A percentile compares a stretch with the other conserved stretches of the same genome.
Conservation (phyloP, 2,888 invertebrate species). For the Automeris io region DNA sequence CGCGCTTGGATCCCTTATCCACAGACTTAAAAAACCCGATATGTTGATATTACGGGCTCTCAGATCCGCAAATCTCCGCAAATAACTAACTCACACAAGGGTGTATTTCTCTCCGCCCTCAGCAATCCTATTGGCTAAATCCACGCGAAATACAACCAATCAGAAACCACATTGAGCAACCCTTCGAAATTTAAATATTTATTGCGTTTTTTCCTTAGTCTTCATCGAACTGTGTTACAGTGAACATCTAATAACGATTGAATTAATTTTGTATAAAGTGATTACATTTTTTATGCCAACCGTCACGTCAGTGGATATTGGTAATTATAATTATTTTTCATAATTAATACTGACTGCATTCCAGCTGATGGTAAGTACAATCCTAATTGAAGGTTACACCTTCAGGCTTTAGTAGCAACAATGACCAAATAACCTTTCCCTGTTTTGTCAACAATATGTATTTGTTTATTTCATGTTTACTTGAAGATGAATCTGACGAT, state of each 20-base stretch:
- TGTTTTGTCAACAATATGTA: too few species aligned
- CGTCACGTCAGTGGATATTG: slow-evolving; percentile 35
- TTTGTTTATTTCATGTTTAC: too few species aligned
- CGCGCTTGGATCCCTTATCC: too few species aligned
- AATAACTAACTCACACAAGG: neutral
- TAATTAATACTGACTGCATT: neutral
- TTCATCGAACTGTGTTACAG: slow-evolving; percentile 7
- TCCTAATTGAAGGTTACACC: too few species aligned
- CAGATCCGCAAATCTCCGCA: neutral
- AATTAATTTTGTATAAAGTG: slow-evolving; percentile 8
- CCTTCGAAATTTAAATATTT: slow-evolving; percentile 50
- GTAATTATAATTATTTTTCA: slow-evolving; percentile 14
- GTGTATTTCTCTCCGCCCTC: slow-evolving; percentile 18
- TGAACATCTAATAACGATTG: neutral
- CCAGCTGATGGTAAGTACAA: too few species aligned
- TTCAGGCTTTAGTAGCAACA: too few species aligned
- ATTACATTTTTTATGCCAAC: slow-evolving; percentile 52
- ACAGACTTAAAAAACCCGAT: too few species aligned
- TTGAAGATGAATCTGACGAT: too few species aligned
- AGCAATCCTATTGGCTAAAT: slow-evolving; percentile 34
- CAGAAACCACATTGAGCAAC: slow-evolving; percentile 27
- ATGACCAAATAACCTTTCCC: too few species aligned
- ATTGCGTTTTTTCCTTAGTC: slow-evolving; percentile 42
- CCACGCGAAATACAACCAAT: slow-evolving; percentile 35
- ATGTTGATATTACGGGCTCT: too few species aligned